A percentile compares a stretch with the other conserved stretches of the same genome.
These are phyloP conservation scores for Pammene fasciana DNA, from an alignment of 2,888 invertebrate species.

Conservation along the genomic window DNA sequence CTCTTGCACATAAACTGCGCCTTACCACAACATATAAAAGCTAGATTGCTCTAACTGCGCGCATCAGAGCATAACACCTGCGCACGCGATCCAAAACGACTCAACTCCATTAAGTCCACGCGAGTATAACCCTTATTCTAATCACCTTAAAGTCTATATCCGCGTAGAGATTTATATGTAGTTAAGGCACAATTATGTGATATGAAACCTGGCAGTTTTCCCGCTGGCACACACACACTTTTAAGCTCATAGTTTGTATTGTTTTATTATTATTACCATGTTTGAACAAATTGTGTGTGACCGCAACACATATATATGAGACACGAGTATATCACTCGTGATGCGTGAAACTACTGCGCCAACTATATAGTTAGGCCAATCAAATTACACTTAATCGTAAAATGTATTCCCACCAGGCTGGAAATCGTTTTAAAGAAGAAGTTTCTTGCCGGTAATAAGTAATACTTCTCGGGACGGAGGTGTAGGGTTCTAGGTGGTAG, in stretches of 20 bases:
- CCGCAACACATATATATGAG: not conserved
- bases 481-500: too few relatives aligned
- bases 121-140: not conserved
- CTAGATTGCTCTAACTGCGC: not conserved
- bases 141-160: not conserved
- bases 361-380: too few relatives aligned
- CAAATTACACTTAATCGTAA: too few relatives aligned
- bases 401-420: too few relatives aligned
- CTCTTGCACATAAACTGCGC: too few relatives aligned
- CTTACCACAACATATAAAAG: not conserved
- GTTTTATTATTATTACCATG: constrained; percentile 2
- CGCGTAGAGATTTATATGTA: not conserved
- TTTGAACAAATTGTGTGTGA: constrained; percentile 1
- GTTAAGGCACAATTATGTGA: not conserved
- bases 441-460: too few relatives aligned
- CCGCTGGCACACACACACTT: constrained; percentile 2
- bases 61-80: not conserved
- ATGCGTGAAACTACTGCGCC: not conserved
- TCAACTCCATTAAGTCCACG: not conserved
- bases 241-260: constrained; percentile 5
- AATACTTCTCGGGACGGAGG: too few relatives aligned
- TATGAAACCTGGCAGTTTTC: constrained; percentile 3
- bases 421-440: too few relatives aligned
- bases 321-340: not conserved
- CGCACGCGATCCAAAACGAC: not conserved